phyloP scores from a whole-genome alignment of 2,888 invertebrate species.

The Drosophila suboccidentalis region DNA sequence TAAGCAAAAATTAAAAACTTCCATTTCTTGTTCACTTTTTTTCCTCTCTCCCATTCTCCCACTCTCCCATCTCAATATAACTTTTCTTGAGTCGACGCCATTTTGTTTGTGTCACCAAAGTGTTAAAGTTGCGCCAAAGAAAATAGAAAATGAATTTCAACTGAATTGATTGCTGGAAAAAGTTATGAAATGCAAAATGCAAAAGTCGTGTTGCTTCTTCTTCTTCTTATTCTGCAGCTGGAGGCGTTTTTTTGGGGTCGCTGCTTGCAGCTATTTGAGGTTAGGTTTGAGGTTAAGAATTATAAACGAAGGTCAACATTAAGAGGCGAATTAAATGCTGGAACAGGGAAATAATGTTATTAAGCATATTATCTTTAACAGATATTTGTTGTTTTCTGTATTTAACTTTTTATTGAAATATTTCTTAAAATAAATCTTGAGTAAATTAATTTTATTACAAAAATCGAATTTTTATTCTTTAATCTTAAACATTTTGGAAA shows the following conservation, averaged over 20 bases:
- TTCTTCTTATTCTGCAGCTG: slow-evolving; percentile 13
- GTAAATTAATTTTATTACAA: too few relatives aligned
- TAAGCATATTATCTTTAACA: too few relatives aligned
- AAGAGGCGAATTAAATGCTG: not conserved
- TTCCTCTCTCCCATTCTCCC: too few relatives aligned
- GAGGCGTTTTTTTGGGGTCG: slow-evolving; percentile 32
- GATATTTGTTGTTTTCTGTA: too few relatives aligned
- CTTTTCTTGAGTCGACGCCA: slow-evolving; percentile 39
- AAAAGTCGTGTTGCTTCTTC: slow-evolving; percentile 67
- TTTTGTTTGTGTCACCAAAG: slow-evolving; percentile 37
- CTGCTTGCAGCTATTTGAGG: slow-evolving; percentile 26
- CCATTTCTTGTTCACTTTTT: slow-evolving; percentile 10
- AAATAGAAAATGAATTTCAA: slow-evolving; percentile 25
- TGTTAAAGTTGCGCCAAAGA: slow-evolving; percentile 16
- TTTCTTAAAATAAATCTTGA: too few relatives aligned
- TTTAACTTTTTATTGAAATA: too few relatives aligned
- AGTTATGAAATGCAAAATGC: slow-evolving; percentile 75
- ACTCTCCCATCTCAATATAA: not conserved
- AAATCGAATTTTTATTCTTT: too few relatives aligned
- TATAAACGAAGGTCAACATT: slow-evolving; percentile 21
- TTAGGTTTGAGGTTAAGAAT: slow-evolving; percentile 5
- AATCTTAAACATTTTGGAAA: too few relatives aligned
- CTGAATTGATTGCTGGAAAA: slow-evolving; percentile 57
- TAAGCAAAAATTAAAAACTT: slow-evolving; percentile 51
- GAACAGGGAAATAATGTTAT: not conserved